These are phyloP conservation scores for Gadus chalcogrammus DNA, from an alignment of 2,113 vertebrate genomes.

Conservation along the genomic window DNA sequence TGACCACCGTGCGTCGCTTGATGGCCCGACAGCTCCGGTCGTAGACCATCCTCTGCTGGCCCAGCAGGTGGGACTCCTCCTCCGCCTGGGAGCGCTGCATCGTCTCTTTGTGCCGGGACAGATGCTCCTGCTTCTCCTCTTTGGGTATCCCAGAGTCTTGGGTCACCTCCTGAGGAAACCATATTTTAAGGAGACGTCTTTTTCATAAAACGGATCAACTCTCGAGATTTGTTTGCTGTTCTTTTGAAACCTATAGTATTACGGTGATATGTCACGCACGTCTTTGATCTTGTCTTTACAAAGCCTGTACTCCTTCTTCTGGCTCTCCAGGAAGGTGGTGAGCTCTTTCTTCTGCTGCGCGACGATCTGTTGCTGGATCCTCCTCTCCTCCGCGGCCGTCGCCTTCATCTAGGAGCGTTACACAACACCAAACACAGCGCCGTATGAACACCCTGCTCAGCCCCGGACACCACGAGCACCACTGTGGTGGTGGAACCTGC, in stretches of 20 bases:
- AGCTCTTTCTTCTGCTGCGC: conserved; percentile 99
- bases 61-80: conserved; percentile 94
- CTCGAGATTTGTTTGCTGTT: background rate
- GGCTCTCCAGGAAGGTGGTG: conserved; percentile 94
- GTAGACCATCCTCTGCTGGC: conserved; percentile 94
- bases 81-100: conserved; percentile 98
- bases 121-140: conserved; percentile 97
- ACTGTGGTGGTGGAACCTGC: background rate
- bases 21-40: conserved; percentile 94
- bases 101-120: conserved; percentile 99
- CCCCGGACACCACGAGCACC: background rate
- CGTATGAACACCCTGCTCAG: background rate
- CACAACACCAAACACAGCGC: background rate
- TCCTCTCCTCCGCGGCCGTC: conserved; percentile 90
- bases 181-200: background rate
- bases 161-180: conserved; percentile 83
- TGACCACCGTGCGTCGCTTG: conserved; percentile 89
- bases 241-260: background rate
- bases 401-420: conserved; percentile 83
- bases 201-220: background rate
- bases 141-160: conserved; percentile 94
- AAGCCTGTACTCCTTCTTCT: conserved; percentile 98
- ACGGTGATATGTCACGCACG: conserved; percentile 47
- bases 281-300: conserved; percentile 99
- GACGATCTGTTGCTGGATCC: conserved; percentile 98